phyloP scores from a whole-genome alignment of 1,140 invertebrate genomes.

The Gonatopus flavifemur region DNA sequence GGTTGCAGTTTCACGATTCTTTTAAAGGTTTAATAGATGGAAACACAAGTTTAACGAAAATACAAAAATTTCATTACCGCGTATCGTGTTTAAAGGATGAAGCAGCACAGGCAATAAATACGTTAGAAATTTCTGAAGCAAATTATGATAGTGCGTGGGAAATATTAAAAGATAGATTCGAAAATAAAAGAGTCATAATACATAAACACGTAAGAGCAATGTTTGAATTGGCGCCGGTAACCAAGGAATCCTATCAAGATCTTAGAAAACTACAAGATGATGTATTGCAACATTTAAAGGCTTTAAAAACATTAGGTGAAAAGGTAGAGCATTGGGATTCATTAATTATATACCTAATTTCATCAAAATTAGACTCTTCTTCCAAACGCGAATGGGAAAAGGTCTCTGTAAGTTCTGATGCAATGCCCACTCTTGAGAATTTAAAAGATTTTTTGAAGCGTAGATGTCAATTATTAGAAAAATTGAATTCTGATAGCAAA shows the following conservation, averaged over 20 bases:
- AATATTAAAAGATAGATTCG: slow-evolving; percentile 40
- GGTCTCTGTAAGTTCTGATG: not conserved
- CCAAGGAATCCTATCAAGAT: slow-evolving; percentile 18
- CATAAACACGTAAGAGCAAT: slow-evolving; percentile 38
- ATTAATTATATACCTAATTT: slow-evolving; percentile 12
- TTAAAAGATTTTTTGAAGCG: slow-evolving; percentile 9
- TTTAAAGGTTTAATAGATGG: slow-evolving; percentile 35
- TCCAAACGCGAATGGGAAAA: slow-evolving; percentile 13
- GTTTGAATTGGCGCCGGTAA: slow-evolving; percentile 13
- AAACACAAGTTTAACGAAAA: slow-evolving; percentile 22
- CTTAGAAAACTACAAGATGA: slow-evolving; percentile 19
- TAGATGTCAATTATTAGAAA: slow-evolving; percentile 1
- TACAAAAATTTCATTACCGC: slow-evolving; percentile 41
- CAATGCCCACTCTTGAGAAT: not conserved
- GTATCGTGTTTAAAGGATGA: slow-evolving; percentile 34
- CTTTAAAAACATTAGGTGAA: slow-evolving; percentile 15
- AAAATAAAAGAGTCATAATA: slow-evolving; percentile 43
- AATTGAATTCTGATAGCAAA: not conserved
- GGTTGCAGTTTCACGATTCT: slow-evolving; percentile 32
- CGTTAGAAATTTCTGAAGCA: slow-evolving; percentile 34
- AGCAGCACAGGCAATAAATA: slow-evolving; percentile 31
- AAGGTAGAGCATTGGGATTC: slow-evolving; percentile 20
- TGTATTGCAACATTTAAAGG: slow-evolving; percentile 20
- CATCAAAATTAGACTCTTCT: slow-evolving; percentile 6
- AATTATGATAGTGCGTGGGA: slow-evolving; percentile 46